Evolutionary conservation across 2,888 invertebrate genomes (phyloP).

Genomic region (Psococerastis gibbosa): DNA sequence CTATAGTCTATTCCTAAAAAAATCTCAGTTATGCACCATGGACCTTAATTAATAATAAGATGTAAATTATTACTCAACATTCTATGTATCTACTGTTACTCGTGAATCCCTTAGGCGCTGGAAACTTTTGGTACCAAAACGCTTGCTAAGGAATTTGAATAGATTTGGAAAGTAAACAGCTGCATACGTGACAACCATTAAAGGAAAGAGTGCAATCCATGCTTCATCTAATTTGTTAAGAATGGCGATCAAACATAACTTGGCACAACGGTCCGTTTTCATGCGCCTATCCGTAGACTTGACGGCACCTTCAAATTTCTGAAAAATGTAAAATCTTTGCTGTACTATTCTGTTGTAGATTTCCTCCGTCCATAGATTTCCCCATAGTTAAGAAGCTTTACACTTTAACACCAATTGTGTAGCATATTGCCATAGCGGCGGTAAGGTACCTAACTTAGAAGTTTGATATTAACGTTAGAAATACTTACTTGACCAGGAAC

Average conservation of each 20-base stretch:
- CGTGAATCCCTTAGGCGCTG: constrained; percentile 1
- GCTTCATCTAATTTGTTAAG: constrained; percentile 35
- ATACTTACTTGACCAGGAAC: constrained; percentile 34
- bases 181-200: constrained; percentile 36
- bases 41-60: not conserved
- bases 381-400: too few species aligned
- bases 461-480: too few species aligned
- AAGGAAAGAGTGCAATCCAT: constrained; percentile 50
- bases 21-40: too few species aligned
- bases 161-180: constrained; percentile 37
- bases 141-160: constrained; percentile 17
- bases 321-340: constrained; percentile 11
- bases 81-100: not conserved
- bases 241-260: constrained; percentile 29
- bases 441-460: too few species aligned
- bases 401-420: constrained; percentile 11
- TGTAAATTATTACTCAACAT: not conserved
- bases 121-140: not conserved
- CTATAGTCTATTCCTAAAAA: too few species aligned
- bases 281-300: constrained; percentile 24
- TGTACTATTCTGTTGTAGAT: not conserved
- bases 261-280: constrained; percentile 30
- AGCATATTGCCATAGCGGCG: too few species aligned
- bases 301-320: constrained; percentile 23
- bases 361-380: too few species aligned